Base-by-base conservation (phyloP, 2,888 invertebrate genomes). In the Pristionchus mayeri region DNA sequence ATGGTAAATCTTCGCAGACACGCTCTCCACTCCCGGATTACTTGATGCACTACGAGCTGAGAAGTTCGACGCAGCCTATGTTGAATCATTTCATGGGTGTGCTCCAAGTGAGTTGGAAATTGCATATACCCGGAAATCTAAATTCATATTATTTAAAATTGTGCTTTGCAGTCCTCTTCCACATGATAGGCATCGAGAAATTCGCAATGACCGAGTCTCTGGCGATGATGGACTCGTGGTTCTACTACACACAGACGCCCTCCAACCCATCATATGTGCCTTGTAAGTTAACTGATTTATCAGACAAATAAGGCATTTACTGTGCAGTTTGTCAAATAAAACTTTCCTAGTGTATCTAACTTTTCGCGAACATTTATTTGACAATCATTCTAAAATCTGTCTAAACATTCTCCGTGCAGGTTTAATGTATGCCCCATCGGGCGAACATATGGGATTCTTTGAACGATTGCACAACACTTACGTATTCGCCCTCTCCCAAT, bases 211-310 rank as follows among this genome's bases (percentile, higher is more conserved):
- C 80, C 18, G 54, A 80, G 11, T 57, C 80, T n/a, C 9, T 80
- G 18, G 3, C 57, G 9, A 37, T 40, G 13, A 57, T 18, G 6
- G 88, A 88, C 54, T 86, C 86, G 16, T 85, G 87, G 0, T 85
- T 86, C 11, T 18, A 83, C 54, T 85, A 87, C 21, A 87, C 87
- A 16, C 88, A 88, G 16, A 84, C 88, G 0, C 88, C 88, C 0
- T 81, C 87, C 37, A 85, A 87, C 21, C 88, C 88, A 0, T 84
- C 87, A 27, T 88, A 87, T 85, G 86, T 88, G 0, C 88, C 88
- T 3, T n/a, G 82, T 75, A 18, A 24, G n/a, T 63, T 50, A 54
- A 21, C 54, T 4, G 11, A 37, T 40, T 34, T n/a, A n/a, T n/a
- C n/a, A n/a, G n/a, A n/a, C n/a, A n/a, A n/a, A n/a, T n/a, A n/a